phyloP scores from a whole-genome alignment of 2,113 vertebrate species.

The Formicarius rufipectus region DNA sequence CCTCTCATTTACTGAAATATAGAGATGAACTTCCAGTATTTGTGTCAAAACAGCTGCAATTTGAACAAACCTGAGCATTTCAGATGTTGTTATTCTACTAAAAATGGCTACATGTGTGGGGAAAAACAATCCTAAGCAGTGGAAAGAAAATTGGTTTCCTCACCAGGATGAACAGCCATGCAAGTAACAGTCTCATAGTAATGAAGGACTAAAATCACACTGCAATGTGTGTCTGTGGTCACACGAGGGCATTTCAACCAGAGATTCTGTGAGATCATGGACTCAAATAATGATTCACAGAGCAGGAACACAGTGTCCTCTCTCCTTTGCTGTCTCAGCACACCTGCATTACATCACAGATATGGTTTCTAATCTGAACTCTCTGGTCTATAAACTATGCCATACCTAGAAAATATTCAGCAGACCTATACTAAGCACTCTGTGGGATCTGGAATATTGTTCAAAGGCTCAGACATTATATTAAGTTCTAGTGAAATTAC shows the following conservation, averaged over 20 bases:
- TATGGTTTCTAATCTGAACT: background rate
- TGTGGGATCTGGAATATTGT: background rate
- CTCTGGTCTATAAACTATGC: background rate
- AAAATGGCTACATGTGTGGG: background rate
- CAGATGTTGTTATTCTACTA: background rate
- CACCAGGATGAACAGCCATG: background rate
- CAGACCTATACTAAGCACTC: background rate
- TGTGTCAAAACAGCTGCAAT: background rate
- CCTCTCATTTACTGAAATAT: background rate
- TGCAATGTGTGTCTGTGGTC: background rate
- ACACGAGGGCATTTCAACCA: conserved; percentile 32
- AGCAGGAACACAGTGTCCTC: background rate
- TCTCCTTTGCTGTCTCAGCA: background rate
- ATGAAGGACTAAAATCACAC: background rate
- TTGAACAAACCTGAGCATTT: background rate
- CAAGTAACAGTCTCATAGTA: background rate
- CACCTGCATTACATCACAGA: background rate
- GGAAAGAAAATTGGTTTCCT: background rate
- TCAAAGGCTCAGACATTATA: background rate
- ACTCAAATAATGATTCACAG: background rate
- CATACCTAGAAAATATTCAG: background rate
- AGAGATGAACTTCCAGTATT: background rate
- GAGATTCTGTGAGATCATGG: background rate
- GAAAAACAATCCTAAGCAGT: background rate
- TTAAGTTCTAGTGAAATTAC: background rate